Evolutionary conservation across 2,113 vertebrate species (phyloP), one percentile per base, ranked within the genome.

Genomic region (Grus americana): DNA sequence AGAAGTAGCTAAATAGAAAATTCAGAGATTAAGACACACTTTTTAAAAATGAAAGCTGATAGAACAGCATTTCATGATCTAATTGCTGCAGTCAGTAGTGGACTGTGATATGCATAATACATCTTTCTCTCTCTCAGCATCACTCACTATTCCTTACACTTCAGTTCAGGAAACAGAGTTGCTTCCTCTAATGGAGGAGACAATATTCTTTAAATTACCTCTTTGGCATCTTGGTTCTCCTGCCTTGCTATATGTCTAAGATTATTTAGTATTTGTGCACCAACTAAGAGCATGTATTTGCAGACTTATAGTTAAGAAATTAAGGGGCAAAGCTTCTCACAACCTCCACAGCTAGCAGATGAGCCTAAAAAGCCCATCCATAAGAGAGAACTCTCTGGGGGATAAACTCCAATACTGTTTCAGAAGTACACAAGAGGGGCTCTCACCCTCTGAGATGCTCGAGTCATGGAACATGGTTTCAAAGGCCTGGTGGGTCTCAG

Each of bases 401-500:
- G 38, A 67, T 38, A 76, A 75, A 76, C 32, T 21, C 49, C 42
- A 52, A 38, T 9, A 13, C 52, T 75, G 54, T 38, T 73, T 20
- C 52, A 79, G 61, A 57, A 92, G 21, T 11, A 49, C 74, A 79
- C 46, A 88, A 34, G 42, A 62, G 26, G 11, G 52, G 23, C 63
- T 75, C 93, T 88, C 98, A 99, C 99, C 99, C 98, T 99, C 99
- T 72, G 99, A 99, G 95, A 99, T 99, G 98, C 99, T 99, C 1
- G 99, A 99, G 97, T 99, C 99, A 2, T 99, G 99, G 95, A 99
- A 99, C 99, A 99, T 99, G 6, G 99, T 99, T 98, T 99, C 99
- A 95, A 99, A 99, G 70, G 99, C 99, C 97, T 99, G 99, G 94
- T 99, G 99, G 63, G 98, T 99, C 97, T 99, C 99, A 86, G 99